phyloP scores from a whole-genome alignment of 2,888 invertebrate species.

The Morpho helenor region DNA sequence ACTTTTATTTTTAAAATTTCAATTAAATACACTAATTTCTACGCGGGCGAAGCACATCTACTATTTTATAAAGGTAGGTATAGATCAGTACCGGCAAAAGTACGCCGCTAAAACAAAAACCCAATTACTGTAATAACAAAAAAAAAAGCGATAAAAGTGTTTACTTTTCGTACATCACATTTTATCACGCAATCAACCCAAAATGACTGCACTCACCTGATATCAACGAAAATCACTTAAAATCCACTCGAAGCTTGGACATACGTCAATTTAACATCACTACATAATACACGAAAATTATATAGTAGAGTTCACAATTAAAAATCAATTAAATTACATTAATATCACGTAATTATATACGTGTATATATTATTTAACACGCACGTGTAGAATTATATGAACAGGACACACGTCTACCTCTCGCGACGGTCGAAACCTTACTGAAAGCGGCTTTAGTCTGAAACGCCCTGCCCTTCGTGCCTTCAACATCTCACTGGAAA shows the following conservation, averaged over 20 bases:
- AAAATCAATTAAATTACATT: neutral
- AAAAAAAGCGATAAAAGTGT: too few species aligned
- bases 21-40: too few species aligned
- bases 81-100: too few species aligned
- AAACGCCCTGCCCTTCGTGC: conserved; percentile 21
- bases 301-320: neutral
- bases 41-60: too few species aligned
- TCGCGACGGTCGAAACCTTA: conserved; percentile 15
- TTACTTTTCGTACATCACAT: neutral
- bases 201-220: conserved; percentile 11
- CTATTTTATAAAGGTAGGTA: too few species aligned
- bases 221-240: conserved; percentile 1
- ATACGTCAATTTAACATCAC: conserved; percentile 4
- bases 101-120: too few species aligned
- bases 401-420: conserved; percentile 6
- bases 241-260: conserved; percentile 7
- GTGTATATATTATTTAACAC: conserved; percentile 4
- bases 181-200: conserved; percentile 10
- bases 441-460: conserved; percentile 16
- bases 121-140: too few species aligned
- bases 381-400: conserved; percentile 4
- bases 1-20: too few species aligned
- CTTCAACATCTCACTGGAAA: conserved; percentile 26
- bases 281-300: neutral
- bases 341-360: neutral